A percentile compares a stretch with the other conserved stretches of the same genome.
phyloP scores from a whole-genome alignment of 2,113 vertebrate species.

The Arvicanthis niloticus region DNA sequence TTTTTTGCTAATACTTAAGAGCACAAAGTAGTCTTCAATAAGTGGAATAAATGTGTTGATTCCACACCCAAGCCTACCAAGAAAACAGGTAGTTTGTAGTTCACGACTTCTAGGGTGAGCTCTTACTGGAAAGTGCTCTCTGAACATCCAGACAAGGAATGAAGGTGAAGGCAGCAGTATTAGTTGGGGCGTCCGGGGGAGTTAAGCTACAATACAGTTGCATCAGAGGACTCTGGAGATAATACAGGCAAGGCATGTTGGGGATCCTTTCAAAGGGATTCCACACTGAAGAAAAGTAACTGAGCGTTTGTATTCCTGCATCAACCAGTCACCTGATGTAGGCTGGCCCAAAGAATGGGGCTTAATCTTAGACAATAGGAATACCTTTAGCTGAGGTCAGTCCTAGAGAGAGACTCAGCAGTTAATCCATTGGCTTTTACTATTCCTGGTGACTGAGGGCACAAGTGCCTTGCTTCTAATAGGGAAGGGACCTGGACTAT shows the following conservation, averaged over 20 bases:
- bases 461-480: neutral
- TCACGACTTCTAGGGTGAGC: neutral
- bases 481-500: neutral
- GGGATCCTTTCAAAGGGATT: neutral
- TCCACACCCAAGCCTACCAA: neutral
- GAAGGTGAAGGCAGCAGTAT: neutral
- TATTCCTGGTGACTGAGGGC: neutral
- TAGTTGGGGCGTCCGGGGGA: neutral
- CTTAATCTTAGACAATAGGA: neutral
- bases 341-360: neutral
- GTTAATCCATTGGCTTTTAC: neutral
- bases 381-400: neutral
- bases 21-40: neutral
- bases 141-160: neutral
- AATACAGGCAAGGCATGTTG: neutral
- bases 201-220: neutral
- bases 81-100: neutral
- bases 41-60: neutral
- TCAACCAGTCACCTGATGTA: neutral
- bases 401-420: neutral
- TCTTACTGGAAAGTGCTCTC: neutral
- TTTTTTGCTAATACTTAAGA: neutral
- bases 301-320: neutral
- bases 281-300: neutral
- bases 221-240: neutral